Evolutionary conservation across 2,797 vertebrate species (phyloP).

Genomic region (Chromobotia macracanthus): DNA sequence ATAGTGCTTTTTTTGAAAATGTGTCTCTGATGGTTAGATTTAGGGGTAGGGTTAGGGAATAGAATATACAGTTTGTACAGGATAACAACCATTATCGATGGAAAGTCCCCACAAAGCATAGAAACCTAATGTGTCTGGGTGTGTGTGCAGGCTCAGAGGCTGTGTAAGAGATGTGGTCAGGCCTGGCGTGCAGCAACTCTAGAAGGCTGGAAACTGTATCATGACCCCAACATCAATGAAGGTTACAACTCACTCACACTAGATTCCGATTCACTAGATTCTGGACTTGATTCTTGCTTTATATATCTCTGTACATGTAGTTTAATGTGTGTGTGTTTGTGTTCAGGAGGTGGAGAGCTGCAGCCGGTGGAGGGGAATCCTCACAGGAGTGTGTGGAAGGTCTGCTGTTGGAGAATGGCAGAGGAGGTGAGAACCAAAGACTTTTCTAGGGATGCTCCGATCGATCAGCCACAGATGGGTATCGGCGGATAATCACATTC

Average conservation of each 20-base stretch:
- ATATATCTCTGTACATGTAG: neutral
- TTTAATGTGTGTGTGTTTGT: conserved; percentile 28
- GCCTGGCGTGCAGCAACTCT: conserved; percentile 98
- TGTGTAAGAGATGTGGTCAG: conserved; percentile 96
- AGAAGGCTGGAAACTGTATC: conserved; percentile 97
- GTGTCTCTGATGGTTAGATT: no score
- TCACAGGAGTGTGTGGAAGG: conserved; percentile 93
- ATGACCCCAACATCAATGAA: conserved; percentile 90
- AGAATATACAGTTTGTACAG: no score
- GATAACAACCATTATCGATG: no score
- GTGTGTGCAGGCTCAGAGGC: conserved; percentile 84
- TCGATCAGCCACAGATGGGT: no score
- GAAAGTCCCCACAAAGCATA: no score
- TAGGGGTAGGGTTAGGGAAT: no score
- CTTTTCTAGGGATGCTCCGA: no score
- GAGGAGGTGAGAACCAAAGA: conserved; percentile 83
- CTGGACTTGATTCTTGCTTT: neutral
- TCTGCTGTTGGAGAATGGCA: conserved; percentile 95
- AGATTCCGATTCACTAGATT: no score
- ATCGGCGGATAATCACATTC: no score
- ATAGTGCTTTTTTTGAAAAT: no score
- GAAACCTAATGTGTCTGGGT: no score
- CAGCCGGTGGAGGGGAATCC: conserved; percentile 95
- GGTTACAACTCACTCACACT: conserved; percentile 70
- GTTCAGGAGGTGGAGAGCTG: conserved; percentile 75